Evolutionary conservation across 2,888 invertebrate species (phyloP).

Genomic region (Siphlonurus alternatus): DNA sequence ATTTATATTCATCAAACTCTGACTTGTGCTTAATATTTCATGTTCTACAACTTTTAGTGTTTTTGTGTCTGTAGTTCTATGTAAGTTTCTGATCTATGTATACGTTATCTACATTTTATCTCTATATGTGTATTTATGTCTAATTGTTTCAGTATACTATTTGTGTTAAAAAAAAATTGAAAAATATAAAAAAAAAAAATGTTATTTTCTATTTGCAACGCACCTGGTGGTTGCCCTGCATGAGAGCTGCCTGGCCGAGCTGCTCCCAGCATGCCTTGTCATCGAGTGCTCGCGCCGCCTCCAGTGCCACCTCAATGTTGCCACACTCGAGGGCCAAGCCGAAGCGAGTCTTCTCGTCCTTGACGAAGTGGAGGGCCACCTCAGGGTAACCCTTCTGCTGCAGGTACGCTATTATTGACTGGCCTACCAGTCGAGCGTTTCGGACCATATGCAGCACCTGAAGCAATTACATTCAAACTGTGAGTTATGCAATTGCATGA

Average conservation of each 20-base stretch:
- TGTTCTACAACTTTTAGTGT: no score
- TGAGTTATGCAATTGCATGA: background rate
- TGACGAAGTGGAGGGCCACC: conserved; percentile 96
- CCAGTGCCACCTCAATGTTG: conserved; percentile 93
- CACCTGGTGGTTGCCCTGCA: conserved; percentile 90
- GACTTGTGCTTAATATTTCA: no score
- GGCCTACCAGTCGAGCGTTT: conserved; percentile 90
- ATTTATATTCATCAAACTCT: no score
- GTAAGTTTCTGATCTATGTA: no score
- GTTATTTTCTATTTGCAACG: no score
- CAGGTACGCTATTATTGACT: conserved; percentile 95
- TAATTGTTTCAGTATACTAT: no score
- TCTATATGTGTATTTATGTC: no score
- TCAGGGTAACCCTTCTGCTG: conserved; percentile 99
- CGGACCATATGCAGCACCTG: conserved; percentile 71
- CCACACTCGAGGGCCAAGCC: conserved; percentile 94
- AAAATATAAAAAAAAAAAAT: background rate
- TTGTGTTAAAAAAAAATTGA: background rate
- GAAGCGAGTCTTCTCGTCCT: conserved; percentile 94
- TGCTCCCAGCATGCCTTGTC: conserved; percentile 93
- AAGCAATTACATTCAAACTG: conserved; percentile 5
- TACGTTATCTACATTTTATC: no score
- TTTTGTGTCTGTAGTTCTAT: no score
- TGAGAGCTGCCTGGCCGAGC: conserved; percentile 79
- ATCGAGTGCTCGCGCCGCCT: conserved; percentile 88